A percentile compares a stretch with the other conserved stretches of the same genome.
Evolutionary conservation across 2,888 invertebrate genomes (phyloP).

Genomic region (Tetramorium bicarinatum): DNA sequence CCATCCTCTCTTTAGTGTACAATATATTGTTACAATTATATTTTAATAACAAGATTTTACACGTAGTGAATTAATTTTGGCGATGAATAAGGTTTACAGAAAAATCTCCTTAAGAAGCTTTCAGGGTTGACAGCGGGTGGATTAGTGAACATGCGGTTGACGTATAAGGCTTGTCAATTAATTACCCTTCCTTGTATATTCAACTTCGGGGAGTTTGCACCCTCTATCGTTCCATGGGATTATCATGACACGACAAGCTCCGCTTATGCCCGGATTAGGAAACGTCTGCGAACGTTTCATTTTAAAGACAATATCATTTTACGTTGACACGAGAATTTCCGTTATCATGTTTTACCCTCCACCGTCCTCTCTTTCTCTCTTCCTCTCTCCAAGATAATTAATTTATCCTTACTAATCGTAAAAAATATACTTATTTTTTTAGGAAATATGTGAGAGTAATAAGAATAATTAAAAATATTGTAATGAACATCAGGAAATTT

Average conservation of each 20-base stretch:
- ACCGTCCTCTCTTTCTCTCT: background rate
- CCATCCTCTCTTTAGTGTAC: conserved; percentile 4
- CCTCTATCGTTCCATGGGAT: conserved; percentile 74
- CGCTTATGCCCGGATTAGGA: conserved; percentile 64
- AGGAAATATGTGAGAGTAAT: background rate
- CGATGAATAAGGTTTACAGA: conserved; percentile 58
- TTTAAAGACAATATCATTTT: conserved; percentile 65
- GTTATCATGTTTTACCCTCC: conserved; percentile 3
- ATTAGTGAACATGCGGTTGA: conserved; percentile 57
- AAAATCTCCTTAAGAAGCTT: conserved; percentile 66
- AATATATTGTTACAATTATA: conserved; percentile 21
- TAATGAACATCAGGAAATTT: background rate
- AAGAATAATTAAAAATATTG: background rate
- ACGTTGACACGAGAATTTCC: conserved; percentile 35
- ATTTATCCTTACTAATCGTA: background rate
- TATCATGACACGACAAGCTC: conserved; percentile 74
- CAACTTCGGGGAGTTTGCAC: conserved; percentile 70
- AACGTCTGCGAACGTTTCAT: conserved; percentile 56
- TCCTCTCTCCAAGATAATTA: background rate
- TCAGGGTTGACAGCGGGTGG: conserved; percentile 51
- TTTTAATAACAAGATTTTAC: conserved; percentile 6
- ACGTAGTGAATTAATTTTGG: conserved; percentile 28
- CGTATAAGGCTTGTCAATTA: conserved; percentile 73
- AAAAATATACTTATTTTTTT: background rate
- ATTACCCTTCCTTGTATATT: conserved; percentile 74